A percentile compares a stretch with the other conserved stretches of the same genome.
phyloP scores from a whole-genome alignment of 2,888 invertebrate genomes.

The Pheosia gnoma region DNA sequence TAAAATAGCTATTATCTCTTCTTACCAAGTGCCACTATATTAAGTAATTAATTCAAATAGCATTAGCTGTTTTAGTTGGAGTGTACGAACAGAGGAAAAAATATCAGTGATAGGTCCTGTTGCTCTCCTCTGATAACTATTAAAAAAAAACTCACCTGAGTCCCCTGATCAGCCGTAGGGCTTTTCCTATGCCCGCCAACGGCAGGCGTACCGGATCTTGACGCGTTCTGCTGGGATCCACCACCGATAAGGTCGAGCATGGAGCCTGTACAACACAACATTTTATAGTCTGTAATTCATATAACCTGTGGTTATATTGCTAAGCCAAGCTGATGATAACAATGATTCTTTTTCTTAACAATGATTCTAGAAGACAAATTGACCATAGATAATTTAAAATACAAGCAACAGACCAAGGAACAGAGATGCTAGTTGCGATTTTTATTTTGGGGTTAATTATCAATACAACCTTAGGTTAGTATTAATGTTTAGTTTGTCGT shows the following conservation, averaged over 20 bases:
- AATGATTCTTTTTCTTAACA: neutral
- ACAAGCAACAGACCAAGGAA: constrained; percentile 81
- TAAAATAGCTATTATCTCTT: too few species aligned
- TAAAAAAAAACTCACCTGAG: constrained; percentile 81
- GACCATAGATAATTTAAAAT: constrained; percentile 1
- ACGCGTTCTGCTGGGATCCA: constrained; percentile 81
- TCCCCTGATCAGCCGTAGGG: constrained; percentile 93
- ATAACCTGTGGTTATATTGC: neutral
- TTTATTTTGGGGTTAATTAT: constrained; percentile 33
- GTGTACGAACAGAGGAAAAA: too few species aligned
- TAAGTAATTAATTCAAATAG: too few species aligned
- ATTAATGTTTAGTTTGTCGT: too few species aligned
- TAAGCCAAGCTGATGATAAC: constrained; percentile 4
- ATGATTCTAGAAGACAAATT: neutral
- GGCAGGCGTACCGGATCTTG: constrained; percentile 92
- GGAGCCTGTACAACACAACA: constrained; percentile 57
- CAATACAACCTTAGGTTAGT: neutral
- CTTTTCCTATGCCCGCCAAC: constrained; percentile 90
- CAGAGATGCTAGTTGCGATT: constrained; percentile 72
- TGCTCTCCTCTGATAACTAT: too few species aligned
- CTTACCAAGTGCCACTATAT: too few species aligned
- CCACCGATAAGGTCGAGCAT: constrained; percentile 90
- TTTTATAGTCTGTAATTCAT: constrained; percentile 2
- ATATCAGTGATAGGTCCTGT: too few species aligned
- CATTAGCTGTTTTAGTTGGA: too few species aligned